Evolutionary conservation across 2,113 vertebrate species (phyloP).

Genomic region (Calidris pugnax): DNA sequence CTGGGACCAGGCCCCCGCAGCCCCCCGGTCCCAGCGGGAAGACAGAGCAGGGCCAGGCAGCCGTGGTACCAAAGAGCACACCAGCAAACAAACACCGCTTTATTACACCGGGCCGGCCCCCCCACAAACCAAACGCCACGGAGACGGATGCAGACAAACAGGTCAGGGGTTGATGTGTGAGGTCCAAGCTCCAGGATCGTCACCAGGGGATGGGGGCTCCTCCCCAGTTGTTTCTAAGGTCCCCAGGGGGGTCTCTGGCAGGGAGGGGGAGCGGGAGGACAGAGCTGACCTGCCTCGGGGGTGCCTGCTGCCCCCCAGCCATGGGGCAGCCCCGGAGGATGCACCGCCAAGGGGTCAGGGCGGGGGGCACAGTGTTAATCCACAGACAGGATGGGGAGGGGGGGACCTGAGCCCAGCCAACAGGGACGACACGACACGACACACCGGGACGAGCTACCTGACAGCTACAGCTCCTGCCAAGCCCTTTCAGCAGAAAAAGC

Average conservation of each 20-base stretch:
- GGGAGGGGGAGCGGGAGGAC: neutral
- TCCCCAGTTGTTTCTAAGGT: neutral
- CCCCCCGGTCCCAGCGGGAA: rapidly evolving
- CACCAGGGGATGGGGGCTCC: neutral
- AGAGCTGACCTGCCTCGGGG: neutral
- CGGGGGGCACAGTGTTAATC: neutral
- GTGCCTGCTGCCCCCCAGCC: neutral
- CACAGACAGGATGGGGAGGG: neutral
- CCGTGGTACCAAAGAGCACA: neutral
- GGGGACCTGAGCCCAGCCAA: neutral
- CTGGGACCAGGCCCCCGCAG: no score
- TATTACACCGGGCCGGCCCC: neutral
- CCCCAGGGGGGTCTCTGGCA: neutral
- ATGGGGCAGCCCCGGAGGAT: neutral
- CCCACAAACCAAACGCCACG: neutral
- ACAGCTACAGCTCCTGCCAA: neutral
- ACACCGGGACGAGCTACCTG: neutral
- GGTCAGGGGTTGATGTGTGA: rapidly evolving
- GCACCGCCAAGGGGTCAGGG: neutral
- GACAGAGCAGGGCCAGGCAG: neutral
- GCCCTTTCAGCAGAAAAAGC: neutral
- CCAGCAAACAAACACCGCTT: neutral
- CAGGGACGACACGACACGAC: neutral
- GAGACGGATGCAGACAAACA: neutral
- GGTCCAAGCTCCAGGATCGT: neutral